Base-by-base conservation (phyloP, 2,113 vertebrate species). In the Pardalotus punctatus region DNA sequence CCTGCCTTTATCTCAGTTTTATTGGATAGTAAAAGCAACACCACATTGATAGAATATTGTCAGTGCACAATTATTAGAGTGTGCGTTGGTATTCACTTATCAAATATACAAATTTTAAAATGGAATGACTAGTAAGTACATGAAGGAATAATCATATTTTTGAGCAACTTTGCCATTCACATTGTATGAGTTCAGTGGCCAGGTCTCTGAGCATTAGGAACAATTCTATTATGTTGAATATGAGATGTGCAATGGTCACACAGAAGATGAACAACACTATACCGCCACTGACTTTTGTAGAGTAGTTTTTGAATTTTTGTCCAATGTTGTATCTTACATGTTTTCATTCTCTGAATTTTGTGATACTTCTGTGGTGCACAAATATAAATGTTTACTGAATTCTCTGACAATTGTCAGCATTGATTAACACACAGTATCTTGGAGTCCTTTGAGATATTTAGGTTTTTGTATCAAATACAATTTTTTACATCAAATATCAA, bases 1-100 rank as follows among this genome's bases (percentile, higher is more conserved):
- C 28, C 40, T 94, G 51, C 35, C 71, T 93, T 47, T 69, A 91
- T 95, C 93, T 92, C 38, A 91, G 40, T 93, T 78, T 95, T 79
- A 70, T 77, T 60, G 50, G 14, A 35, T 50, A 73, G 36, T 38
- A 80, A 58, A 93, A 88, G 20, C 61, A 85, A 4, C 16, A 53
- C 12, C 11, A 51, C 11, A 25, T 20, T 51, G 24, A 48, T 33
- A 56, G 10, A 53, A 17, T 69, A 22, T 17, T 36, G 33, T 83
- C 43, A 88, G 33, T 47, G 36, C 23, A 57, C 25, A 33, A 27
- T 45, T 89, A 16, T 57, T 76, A 29, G 36, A 50, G 22, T 28
- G 15, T 33, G 11, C 73, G 42, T 77, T 10, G 2, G 25, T 65
- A 53, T 76, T 57, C 33, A 14, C 10, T 2, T 58, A 43, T 35